Evolutionary conservation across 1,140 invertebrate species (phyloP), one percentile per base, ranked within the genome.

Genomic region (Rhyacophila brunnea): DNA sequence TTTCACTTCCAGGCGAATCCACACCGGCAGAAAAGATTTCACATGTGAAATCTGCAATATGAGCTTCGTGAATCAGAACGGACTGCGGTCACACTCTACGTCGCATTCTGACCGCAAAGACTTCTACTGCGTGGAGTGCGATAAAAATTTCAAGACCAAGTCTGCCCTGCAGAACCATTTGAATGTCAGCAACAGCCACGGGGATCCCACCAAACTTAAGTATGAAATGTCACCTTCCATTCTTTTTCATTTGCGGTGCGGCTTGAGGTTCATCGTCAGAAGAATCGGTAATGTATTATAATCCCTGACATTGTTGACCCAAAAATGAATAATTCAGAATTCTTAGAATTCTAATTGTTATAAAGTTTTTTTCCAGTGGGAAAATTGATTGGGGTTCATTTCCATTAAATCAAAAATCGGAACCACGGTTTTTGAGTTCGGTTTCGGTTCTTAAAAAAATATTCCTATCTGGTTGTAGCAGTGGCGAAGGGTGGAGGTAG

Each of bases 121-220:
- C 3, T 42, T 42, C 36, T 58, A 58, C 46, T 58, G 55, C 38
- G 55, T 58, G 46, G 55, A 58, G 55, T 58, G 55, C 35, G 46
- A 58, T 45, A 11, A 28, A 18, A 9, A 15, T 36, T 58, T 58
- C 46, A 58, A 58, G 55, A 34, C 55, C 0, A 35, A 32, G 19
- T 42, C 28, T 10, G 17, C 42, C 6, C 55, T 58, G 7, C 38
- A 9, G 11, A 20, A 10, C 6, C 55, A 58, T 23, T 20, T 58
- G 18, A 58, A 20, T 11, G 13, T 6, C 6, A 40, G 45, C 3
- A n/a, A 10, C 10, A 15, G 36, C 6, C 55, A 58, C 55, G 38
- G 18, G 10, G 32, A 50, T 10, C 55, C 55, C 17, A 28, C 35
- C 55, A 35, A 35, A 6, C 46, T 58, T 43, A 55, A 14, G 53